Percentiles rank a stretch among this genome's conserved stretches.
These are phyloP conservation scores for Drosophila leontia DNA, from an alignment of 1,140 invertebrate genomes.

Conservation along the genomic window DNA sequence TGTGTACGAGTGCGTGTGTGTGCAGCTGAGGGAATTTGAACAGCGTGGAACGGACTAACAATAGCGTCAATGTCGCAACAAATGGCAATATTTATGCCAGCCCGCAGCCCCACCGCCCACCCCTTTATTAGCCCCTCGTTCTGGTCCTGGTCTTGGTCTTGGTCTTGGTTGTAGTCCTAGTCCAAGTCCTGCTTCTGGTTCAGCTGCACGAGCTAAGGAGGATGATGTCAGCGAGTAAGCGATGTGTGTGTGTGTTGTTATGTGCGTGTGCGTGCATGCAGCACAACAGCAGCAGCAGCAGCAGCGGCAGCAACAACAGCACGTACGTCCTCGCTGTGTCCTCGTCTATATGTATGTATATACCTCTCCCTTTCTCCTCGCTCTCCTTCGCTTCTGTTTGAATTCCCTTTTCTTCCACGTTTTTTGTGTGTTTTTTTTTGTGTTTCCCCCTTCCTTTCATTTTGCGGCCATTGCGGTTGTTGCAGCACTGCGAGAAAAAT, in stretches of 20 bases:
- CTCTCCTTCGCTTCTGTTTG: conserved; percentile 14
- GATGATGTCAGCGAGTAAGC: conserved; percentile 75
- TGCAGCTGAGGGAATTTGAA: conserved; percentile 38
- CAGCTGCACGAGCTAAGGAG: conserved; percentile 40
- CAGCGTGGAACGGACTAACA: conserved; percentile 34
- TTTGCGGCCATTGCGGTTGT: conserved; percentile 71
- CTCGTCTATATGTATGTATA: conserved; percentile 45
- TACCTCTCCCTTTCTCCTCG: background rate
- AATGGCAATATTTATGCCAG: conserved; percentile 57
- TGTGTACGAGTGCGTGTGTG: conserved; percentile 6
- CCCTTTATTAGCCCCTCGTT: conserved; percentile 24
- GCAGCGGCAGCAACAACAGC: conserved; percentile 29
- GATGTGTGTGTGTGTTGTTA: conserved; percentile 19
- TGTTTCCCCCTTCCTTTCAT: conserved; percentile 48
- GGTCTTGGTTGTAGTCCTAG: background rate
- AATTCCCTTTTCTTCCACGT: conserved; percentile 30
- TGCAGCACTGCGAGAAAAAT: conserved; percentile 14
- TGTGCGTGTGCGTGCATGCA: conserved; percentile 51
- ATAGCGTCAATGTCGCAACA: conserved; percentile 55
- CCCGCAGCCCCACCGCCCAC: conserved; percentile 18
- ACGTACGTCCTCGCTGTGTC: conserved; percentile 75
- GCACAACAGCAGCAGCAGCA: conserved; percentile 50
- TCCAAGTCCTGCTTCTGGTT: conserved; percentile 8
- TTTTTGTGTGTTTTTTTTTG: conserved; percentile 8
- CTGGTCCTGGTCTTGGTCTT: background rate